Evolutionary conservation across 2,797 vertebrate species (phyloP), one percentile per base, ranked within the genome.

Genomic region (Manis crassicaudata): DNA sequence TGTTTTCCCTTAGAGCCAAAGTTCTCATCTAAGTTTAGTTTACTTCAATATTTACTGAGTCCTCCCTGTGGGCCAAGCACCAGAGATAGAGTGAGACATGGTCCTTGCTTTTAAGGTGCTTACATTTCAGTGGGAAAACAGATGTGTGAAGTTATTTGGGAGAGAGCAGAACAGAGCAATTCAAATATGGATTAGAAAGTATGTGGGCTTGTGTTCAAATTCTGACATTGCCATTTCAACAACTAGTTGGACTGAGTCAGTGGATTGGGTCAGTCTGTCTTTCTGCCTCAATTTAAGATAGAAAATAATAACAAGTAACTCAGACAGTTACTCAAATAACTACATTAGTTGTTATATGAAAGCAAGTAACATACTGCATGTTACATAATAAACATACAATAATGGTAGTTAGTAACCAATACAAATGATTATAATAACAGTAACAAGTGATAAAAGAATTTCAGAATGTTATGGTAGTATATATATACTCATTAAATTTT

Each of bases 1-100:
- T 67, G 27, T 63, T 94, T 80, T 83, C 9, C 25, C 83, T 68
- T 86, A 73, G 32, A 82, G 35, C 23, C 27, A 80, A 43, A 40
- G 37, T 94, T 88, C 62, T 76, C 72, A 29, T 90, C 65, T 54
- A 83, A 86, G 52, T 84, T 90, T 72, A 86, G 29, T 88, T 75
- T 90, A 83, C 90, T 70, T 90, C 79, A 73, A 1, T 90, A 43
- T 86, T 86, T 73, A 56, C 8, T 68, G n/a, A 58, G 20, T 58
- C 65, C 3, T 87, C 54, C 18, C 23, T 58, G 14, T 77, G 23
- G 5, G 23, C n/a, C 17, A 87, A 35, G 12, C 11, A 40, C 18
- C 17, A 25, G 10, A 76, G 12, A 1, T 3, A 62, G 46, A 68
- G 29, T 25, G 37, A 83, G 40, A 82, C 29, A 58, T 2, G 12